Evolutionary conservation across 2,888 invertebrate genomes (phyloP), one percentile per base, ranked within the genome.

Genomic region (Vesta saturnalis): DNA sequence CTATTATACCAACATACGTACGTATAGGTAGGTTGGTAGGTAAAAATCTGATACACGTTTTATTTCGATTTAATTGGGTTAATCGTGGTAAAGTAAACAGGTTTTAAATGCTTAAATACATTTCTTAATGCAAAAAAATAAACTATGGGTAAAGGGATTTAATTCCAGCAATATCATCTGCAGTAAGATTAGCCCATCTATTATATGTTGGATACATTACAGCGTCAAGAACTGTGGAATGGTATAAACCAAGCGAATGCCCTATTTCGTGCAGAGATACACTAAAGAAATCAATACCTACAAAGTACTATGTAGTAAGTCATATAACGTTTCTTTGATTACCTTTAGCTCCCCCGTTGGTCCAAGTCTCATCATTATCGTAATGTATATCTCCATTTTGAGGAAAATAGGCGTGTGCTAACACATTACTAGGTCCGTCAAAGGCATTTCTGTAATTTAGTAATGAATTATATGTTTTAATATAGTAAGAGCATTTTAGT

Each of bases 251-350:
- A 16, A 49, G 1, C 14, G 49, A 49, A 15, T 49, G 49, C 10
- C 49, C 49, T 15, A 49, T 3, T 15, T 49, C 49, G 49, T 49
- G 49, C 8, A 49, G 14, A 16, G 49, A 12, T 14, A 49, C 49
- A n/a, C 49, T 49, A 49, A 18, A 49, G 49, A 49, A 49, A 19
- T 49, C 18, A 16, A 16, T n/a, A n/a, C 39, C 39, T n/a, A n/a
- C n/a, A n/a, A n/a, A n/a, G n/a, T n/a, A n/a, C n/a, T n/a, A n/a
- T n/a, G n/a, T n/a, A n/a, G n/a, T n/a, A n/a, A n/a, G n/a, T n/a
- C n/a, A n/a, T n/a, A n/a, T n/a, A n/a, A n/a, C n/a, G n/a, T n/a
- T n/a, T n/a, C n/a, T n/a, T n/a, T n/a, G n/a, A n/a, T n/a, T n/a
- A 39, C n/a, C 1, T 39, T 12, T n/a, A 39, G 12, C 39, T 3